Evolutionary conservation across 2,113 vertebrate species (phyloP).

Genomic region (Fulmarus glacialis): DNA sequence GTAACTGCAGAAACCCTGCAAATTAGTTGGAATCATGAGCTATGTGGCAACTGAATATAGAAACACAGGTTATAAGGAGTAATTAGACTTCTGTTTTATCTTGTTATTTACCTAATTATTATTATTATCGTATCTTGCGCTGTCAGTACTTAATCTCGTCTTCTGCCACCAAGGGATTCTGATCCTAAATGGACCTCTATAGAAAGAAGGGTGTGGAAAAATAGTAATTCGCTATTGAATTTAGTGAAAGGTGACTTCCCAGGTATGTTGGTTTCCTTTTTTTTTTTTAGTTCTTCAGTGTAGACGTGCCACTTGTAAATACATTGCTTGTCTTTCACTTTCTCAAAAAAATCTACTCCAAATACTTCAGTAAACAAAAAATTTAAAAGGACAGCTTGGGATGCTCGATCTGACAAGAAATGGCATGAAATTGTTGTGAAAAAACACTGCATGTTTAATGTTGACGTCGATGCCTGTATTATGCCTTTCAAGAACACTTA

Average conservation of each 20-base stretch:
- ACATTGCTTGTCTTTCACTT: background rate
- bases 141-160: background rate
- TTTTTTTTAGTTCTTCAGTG: background rate
- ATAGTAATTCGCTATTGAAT: background rate
- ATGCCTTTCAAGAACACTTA: background rate
- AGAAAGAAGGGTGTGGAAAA: background rate
- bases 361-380: background rate
- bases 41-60: background rate
- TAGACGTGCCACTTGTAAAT: background rate
- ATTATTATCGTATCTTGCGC: background rate
- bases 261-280: background rate
- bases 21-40: background rate
- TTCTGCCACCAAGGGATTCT: background rate
- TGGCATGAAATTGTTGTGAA: background rate
- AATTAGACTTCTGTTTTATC: background rate
- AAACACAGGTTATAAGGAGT: background rate
- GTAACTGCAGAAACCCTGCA: background rate
- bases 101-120: background rate
- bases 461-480: background rate
- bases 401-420: background rate
- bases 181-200: background rate
- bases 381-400: background rate
- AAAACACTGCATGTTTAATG: background rate
- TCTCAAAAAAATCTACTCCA: background rate
- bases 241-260: background rate